Percentiles rank a stretch among this genome's conserved stretches.
phyloP scores from a whole-genome alignment of 2,113 vertebrate species.

The Bubo bubo region DNA sequence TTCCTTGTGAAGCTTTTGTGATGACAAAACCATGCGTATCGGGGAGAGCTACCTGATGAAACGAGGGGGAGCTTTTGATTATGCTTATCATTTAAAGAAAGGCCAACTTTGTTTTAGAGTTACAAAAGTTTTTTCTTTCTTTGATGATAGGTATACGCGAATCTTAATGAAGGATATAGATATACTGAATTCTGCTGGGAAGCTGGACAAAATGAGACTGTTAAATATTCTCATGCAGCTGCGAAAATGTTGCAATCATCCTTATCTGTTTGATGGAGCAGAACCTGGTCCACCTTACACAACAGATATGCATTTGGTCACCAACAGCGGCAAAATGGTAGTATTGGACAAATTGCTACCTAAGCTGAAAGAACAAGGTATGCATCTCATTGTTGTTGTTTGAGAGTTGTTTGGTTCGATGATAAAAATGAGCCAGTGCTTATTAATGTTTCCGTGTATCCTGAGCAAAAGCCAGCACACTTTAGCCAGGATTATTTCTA shows the following conservation, averaged over 20 bases:
- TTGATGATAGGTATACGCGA: constrained; percentile 87
- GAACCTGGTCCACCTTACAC: constrained; percentile 97
- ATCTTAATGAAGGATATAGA: constrained; percentile 99
- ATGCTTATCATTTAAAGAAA: neutral
- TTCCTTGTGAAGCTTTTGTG: neutral
- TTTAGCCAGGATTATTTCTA: neutral
- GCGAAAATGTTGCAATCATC: constrained; percentile 96
- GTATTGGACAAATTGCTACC: constrained; percentile 95
- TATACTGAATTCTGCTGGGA: constrained; percentile 94
- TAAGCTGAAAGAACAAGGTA: constrained; percentile 93
- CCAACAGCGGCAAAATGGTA: constrained; percentile 97
- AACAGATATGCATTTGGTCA: constrained; percentile 94
- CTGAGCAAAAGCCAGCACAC: neutral
- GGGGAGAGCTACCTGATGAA: neutral
- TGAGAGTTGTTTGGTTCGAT: neutral
- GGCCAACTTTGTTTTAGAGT: neutral
- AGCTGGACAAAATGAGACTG: constrained; percentile 97
- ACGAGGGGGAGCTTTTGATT: neutral
- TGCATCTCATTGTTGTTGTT: accelerated
- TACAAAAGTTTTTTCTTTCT: neutral
- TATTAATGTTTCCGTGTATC: neutral
- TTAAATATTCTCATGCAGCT: constrained; percentile 97
- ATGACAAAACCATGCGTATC: neutral
- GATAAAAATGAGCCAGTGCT: neutral
- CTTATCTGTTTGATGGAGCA: constrained; percentile 95